phyloP scores from a whole-genome alignment of 2,888 invertebrate genomes.

The Neoscelio sp. region DNA sequence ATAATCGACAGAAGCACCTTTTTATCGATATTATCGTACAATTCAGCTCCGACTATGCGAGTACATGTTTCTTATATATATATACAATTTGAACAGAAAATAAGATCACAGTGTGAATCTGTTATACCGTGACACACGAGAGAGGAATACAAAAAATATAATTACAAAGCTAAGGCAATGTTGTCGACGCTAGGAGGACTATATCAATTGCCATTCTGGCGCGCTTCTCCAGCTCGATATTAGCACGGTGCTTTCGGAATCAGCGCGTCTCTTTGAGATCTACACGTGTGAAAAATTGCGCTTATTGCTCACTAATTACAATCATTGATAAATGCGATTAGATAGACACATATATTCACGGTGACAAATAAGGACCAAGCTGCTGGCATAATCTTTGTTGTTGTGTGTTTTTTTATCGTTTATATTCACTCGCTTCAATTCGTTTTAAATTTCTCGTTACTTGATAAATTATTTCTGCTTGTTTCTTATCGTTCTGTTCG shows the following conservation, averaged over 20 bases:
- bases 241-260: constrained; percentile 51
- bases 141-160: constrained; percentile 72
- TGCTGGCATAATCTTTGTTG: not conserved
- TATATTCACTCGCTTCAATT: constrained; percentile 30
- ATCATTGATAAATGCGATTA: constrained; percentile 72
- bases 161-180: constrained; percentile 73
- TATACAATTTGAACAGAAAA: constrained; percentile 57
- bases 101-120: constrained; percentile 42
- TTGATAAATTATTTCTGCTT: constrained; percentile 3
- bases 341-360: constrained; percentile 70
- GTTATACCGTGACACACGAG: constrained; percentile 54
- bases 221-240: constrained; percentile 44
- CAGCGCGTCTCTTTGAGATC: constrained; percentile 53
- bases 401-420: no score
- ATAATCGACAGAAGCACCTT: constrained; percentile 57
- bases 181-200: constrained; percentile 64
- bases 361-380: constrained; percentile 14
- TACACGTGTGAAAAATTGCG: constrained; percentile 63
- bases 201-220: constrained; percentile 36
- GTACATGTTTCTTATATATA: constrained; percentile 52
- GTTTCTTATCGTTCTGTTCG: constrained; percentile 16
- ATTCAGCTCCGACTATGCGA: constrained; percentile 46
- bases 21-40: constrained; percentile 54
- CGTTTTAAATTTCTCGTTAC: no score
- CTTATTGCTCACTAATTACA: constrained; percentile 69